phyloP scores from a whole-genome alignment of 2,797 vertebrate genomes.

The Eutrigla gurnardus region DNA sequence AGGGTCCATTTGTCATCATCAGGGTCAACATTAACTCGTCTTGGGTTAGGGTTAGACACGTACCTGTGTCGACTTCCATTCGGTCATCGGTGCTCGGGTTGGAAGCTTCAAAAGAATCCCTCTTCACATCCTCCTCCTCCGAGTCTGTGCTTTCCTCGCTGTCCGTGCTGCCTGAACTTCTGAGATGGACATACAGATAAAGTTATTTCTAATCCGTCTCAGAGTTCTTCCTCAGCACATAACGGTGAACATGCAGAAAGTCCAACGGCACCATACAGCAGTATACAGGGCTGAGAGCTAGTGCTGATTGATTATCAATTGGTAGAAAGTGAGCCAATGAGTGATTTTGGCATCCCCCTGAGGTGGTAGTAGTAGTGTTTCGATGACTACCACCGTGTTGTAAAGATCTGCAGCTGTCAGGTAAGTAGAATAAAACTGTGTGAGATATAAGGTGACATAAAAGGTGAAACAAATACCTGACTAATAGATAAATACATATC shows the following conservation, averaged over 20 bases:
- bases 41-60: constrained; percentile 57
- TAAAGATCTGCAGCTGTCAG: background rate
- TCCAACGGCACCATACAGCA: background rate
- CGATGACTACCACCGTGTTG: background rate
- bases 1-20: background rate
- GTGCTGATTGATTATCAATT: background rate
- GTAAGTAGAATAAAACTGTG: too few species aligned
- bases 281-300: too few species aligned
- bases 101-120: constrained; percentile 89
- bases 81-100: constrained; percentile 89
- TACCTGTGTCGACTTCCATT: constrained; percentile 95
- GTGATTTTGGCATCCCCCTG: too few species aligned
- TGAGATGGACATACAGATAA: constrained; percentile 40
- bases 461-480: too few species aligned
- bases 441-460: too few species aligned
- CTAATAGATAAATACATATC: too few species aligned
- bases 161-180: constrained; percentile 97
- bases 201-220: background rate
- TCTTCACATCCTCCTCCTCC: constrained; percentile 94
- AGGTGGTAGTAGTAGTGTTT: too few species aligned
- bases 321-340: background rate
- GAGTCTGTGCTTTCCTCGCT: constrained; percentile 99
- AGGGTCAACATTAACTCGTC: background rate
- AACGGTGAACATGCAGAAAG: background rate
- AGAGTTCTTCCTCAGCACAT: background rate